Evolutionary conservation across 2,113 vertebrate genomes (phyloP), one percentile per base, ranked within the genome.

Genomic region (Tylochromis polylepis): DNA sequence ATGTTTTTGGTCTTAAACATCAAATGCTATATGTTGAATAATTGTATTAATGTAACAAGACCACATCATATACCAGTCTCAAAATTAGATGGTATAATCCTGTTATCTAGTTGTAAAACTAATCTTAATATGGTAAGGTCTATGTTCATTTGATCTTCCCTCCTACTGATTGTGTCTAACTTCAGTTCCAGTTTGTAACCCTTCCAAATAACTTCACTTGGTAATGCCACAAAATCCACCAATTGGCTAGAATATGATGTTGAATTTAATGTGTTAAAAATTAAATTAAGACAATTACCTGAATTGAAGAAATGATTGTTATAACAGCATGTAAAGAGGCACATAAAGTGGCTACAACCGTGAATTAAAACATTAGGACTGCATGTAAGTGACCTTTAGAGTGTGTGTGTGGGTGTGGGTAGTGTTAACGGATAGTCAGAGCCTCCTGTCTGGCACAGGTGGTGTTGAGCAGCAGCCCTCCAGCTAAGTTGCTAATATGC

Each of bases 401-500:
- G 11, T 83, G 59, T 65, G 51, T 72, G 53, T 24, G 41, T 65
- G 16, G 12, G 79, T 31, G 27, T 9, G 51, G 8, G 8, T 20
- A 20, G 59, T 70, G 36, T 51, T 41, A 41, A 41, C 60, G 12
- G 55, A 83, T 41, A 80, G 80, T 85, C 36, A 89, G 58, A 88
- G 79, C 82, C 83, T 90, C 82, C 88, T 86, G 89, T 93, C 89
- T 89, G 62, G 91, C 88, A 93, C 93, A 94, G 91, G 93, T 93
- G 95, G 89, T 89, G 90, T 82, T 87, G 80, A 94, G 91, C 91
- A 90, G 89, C 87, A 93, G 91, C 91, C 84, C 94, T 91, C 78
- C 87, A 93, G 88, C 93, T 94, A 94, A 94, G 86, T 94, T 94
- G 90, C 91, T 94, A 94, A 94, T 89, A 94, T 94, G 92, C 87